phyloP scores from a whole-genome alignment of 2,888 invertebrate genomes.

The Rambutsinella grinnellia region DNA sequence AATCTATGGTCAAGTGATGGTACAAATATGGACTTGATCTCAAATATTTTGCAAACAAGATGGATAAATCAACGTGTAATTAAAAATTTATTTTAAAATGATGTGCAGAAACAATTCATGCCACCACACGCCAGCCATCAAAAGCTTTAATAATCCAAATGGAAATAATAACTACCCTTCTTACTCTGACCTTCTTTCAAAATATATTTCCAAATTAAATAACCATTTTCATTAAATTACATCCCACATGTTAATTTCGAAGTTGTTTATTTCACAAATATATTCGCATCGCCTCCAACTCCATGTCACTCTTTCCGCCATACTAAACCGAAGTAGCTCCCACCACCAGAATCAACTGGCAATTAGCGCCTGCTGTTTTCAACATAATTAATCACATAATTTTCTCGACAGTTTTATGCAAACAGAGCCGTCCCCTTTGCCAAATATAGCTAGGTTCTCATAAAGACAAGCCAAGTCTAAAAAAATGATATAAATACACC shows the following conservation, averaged over 20 bases:
- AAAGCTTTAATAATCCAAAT: too few relatives aligned
- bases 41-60: too few relatives aligned
- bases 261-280: background rate
- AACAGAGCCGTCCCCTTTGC: slow-evolving; percentile 34
- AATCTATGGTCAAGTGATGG: too few relatives aligned
- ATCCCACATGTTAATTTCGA: background rate
- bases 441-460: slow-evolving; percentile 36
- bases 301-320: too few relatives aligned
- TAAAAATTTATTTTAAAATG: too few relatives aligned
- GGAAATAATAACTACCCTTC: background rate
- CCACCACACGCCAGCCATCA: too few relatives aligned
- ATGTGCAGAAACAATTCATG: too few relatives aligned
- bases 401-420: slow-evolving; percentile 38
- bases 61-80: too few relatives aligned
- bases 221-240: background rate
- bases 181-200: slow-evolving; percentile 21
- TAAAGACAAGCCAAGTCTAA: background rate
- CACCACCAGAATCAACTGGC: background rate
- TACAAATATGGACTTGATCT: too few relatives aligned
- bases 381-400: slow-evolving; percentile 41
- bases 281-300: background rate
- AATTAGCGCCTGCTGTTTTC: slow-evolving; percentile 20
- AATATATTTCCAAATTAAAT: background rate
- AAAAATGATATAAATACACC: background rate
- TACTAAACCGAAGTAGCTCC: background rate